Evolutionary conservation across 2,888 invertebrate genomes (phyloP).

Genomic region (Nephrotoma appendiculata): DNA sequence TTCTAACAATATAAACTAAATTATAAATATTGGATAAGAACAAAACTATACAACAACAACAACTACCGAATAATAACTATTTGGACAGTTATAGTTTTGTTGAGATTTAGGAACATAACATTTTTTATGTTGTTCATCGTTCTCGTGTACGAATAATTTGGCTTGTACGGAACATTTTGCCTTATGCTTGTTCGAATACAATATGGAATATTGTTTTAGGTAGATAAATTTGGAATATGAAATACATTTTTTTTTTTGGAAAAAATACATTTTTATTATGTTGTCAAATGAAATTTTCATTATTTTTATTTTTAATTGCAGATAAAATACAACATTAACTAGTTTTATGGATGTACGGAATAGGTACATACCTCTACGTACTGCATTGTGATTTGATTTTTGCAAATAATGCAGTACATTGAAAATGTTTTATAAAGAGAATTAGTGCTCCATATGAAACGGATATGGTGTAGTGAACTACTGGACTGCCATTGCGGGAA

Average conservation of each 20-base stretch:
- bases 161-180: neutral
- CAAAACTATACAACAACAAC: neutral
- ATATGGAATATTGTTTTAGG: no score
- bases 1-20: neutral
- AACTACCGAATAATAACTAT: neutral
- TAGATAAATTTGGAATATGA: neutral
- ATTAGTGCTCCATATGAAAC: no score
- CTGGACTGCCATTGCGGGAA: no score
- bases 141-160: no score
- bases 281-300: neutral
- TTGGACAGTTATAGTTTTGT: neutral
- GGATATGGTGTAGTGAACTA: no score
- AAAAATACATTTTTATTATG: neutral
- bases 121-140: neutral
- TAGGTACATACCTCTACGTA: neutral
- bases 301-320: neutral
- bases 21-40: neutral
- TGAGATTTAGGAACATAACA: neutral
- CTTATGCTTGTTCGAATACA: neutral
- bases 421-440: no score
- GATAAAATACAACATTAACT: neutral
- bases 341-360: neutral
- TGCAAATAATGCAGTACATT: no score
- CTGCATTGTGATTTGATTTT: neutral
- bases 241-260: neutral